Conservation (phyloP, 2,113 vertebrate genomes). For the Crotalus viridis region DNA sequence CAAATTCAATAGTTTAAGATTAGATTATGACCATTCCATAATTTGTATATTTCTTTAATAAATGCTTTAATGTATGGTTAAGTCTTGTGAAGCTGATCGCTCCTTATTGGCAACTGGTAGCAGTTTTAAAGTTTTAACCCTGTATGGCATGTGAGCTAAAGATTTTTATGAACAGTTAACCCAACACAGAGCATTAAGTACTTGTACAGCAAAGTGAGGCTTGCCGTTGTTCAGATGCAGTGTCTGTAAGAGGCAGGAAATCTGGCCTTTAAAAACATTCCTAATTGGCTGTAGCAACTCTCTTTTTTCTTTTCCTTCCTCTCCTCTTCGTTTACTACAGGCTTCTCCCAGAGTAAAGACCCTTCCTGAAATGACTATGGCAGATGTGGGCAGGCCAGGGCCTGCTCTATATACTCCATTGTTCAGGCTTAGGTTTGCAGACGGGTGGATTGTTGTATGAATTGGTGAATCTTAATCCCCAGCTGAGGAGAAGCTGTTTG, state of each 20-base stretch:
- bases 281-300: slow-evolving; percentile 21
- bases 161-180: background rate
- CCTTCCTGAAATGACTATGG: slow-evolving; percentile 19
- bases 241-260: background rate
- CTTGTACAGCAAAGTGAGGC: background rate
- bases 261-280: background rate
- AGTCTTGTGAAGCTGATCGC: background rate
- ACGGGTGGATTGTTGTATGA: slow-evolving; percentile 41
- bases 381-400: background rate
- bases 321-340: background rate
- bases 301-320: background rate
- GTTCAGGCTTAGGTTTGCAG: slow-evolving; percentile 34
- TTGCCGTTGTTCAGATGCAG: background rate
- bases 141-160: background rate
- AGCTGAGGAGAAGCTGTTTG: slow-evolving; percentile 51
- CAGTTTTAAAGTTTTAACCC: background rate
- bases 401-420: slow-evolving; percentile 40
- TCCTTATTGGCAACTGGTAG: background rate
- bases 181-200: background rate
- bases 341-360: background rate
- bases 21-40: background rate
- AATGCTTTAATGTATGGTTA: background rate
- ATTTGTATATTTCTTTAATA: background rate
- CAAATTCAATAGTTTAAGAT: background rate
- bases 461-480: slow-evolving; percentile 58